Evolutionary conservation across 2,888 invertebrate genomes (phyloP), one percentile per base, ranked within the genome.

Genomic region (Drosophila nigricruria): DNA sequence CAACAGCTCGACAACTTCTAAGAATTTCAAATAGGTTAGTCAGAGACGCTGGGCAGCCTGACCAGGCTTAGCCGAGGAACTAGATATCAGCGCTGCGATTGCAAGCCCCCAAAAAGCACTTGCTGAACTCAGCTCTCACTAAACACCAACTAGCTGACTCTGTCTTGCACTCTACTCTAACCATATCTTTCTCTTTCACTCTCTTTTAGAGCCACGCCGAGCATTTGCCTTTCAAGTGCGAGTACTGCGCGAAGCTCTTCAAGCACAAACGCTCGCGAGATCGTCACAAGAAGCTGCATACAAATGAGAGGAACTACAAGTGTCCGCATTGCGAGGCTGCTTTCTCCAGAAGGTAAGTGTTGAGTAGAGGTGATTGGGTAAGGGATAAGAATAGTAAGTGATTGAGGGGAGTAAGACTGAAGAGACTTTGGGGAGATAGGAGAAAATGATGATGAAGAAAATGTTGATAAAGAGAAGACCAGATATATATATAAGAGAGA

Each of bases 251-350:
- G 69, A 95, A 98, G 74, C 94, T 97, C 79, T 98, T 98, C 94
- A 98, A 98, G 93, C 98, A 98, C 94, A 98, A 98, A 93, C 94
- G 98, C 36, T 98, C 97, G 76, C 95, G 98, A 62, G 98, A 98
- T 93, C 95, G 98, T 25, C 98, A 98, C 93, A 96, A 97, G 87
- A 98, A 98, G 92, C 94, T 98, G 70, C 98, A 98, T 93, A 97
- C 97, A 0, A 97, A 97, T 12, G 97, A 97, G 93, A 95, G 97
- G 92, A 97, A 97, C 93, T 98, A 97, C 93, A 96, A 97, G 91
- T 98, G 98, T 92, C 95, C 95, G 14, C 97, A 97, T 91, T 98
- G 98, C 93, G 97, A 97, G 89, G 96, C 97, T 6, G 97, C 98
- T 56, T 98, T 98, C 93, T 97, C 97, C 59, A 95, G 98, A 93